These are phyloP conservation scores for Hormaphis cornu DNA, from an alignment of 1,140 invertebrate genomes.

Conservation along the genomic window DNA sequence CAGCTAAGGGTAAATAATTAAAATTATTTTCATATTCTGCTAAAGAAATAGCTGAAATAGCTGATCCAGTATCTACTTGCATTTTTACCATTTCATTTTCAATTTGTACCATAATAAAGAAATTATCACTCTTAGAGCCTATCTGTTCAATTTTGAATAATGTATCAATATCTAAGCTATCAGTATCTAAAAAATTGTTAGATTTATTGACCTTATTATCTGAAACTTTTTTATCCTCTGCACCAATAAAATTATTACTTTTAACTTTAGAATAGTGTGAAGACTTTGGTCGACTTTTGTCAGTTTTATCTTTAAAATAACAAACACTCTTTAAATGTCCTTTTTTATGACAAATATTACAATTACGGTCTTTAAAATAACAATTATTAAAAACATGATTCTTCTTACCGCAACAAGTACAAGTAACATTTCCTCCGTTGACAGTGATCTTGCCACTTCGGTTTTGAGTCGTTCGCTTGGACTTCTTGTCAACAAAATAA, in stretches of 20 bases:
- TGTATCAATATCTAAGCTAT: not conserved
- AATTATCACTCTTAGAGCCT: not conserved
- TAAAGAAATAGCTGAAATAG: constrained; percentile 3
- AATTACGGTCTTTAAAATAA: constrained; percentile 4
- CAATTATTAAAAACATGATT: constrained; percentile 2
- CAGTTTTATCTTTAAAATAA: not conserved
- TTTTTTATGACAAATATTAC: not conserved
- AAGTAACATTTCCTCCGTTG: not conserved
- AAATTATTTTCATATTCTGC: not conserved
- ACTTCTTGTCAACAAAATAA: not conserved
- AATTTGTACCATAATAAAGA: not conserved
- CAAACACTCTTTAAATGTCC: constrained; percentile 3
- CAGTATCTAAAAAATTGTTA: not conserved
- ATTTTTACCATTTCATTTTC: not conserved
- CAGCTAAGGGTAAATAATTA: not conserved
- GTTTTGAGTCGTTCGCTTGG: not conserved
- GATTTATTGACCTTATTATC: not conserved
- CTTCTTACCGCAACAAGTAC: not conserved
- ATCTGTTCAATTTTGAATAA: not conserved
- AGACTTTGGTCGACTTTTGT: not conserved
- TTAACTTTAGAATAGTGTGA: not conserved
- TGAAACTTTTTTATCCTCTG: not conserved
- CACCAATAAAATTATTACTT: not conserved
- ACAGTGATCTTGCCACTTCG: not conserved
- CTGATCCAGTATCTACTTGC: constrained; percentile 10